Percentiles rank a stretch among this genome's conserved stretches.
Evolutionary conservation across 1,140 invertebrate genomes (phyloP).

Genomic region (Neodiprion fabricii): DNA sequence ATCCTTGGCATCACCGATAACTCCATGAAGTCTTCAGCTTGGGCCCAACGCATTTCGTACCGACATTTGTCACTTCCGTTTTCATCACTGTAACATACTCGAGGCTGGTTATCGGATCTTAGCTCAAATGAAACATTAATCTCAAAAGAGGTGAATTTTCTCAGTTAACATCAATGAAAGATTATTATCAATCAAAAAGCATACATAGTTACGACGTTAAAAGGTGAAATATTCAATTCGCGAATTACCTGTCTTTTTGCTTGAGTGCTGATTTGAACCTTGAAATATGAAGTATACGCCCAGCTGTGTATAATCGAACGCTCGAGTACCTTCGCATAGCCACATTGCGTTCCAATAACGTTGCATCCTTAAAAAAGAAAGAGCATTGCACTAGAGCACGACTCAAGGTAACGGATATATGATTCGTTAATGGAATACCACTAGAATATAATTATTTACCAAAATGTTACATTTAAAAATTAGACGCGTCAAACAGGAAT

Average conservation of each 20-base stretch:
- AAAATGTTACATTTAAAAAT: too few relatives aligned
- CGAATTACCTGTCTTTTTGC: constrained; percentile 27
- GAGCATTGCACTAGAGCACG: background rate
- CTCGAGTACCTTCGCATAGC: constrained; percentile 72
- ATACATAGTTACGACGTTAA: background rate
- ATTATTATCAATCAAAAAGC: background rate
- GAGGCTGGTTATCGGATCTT: too few relatives aligned
- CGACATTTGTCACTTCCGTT: constrained; percentile 52
- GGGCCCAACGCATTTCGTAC: constrained; percentile 78
- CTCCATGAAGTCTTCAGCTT: constrained; percentile 77
- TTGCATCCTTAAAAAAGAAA: constrained; percentile 63
- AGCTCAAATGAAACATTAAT: too few relatives aligned
- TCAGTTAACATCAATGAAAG: background rate
- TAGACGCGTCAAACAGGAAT: too few relatives aligned
- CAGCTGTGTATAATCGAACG: constrained; percentile 72
- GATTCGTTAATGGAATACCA: too few relatives aligned
- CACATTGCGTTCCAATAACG: constrained; percentile 70
- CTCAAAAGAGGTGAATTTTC: too few relatives aligned
- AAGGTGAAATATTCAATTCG: background rate
- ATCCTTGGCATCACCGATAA: constrained; percentile 78
- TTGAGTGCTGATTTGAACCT: constrained; percentile 60
- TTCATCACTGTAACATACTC: constrained; percentile 26
- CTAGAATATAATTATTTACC: too few relatives aligned
- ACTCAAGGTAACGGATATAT: too few relatives aligned
- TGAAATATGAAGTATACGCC: constrained; percentile 76